Evolutionary conservation across 2,113 vertebrate genomes (phyloP).

Genomic region (Xiphophorus hellerii): DNA sequence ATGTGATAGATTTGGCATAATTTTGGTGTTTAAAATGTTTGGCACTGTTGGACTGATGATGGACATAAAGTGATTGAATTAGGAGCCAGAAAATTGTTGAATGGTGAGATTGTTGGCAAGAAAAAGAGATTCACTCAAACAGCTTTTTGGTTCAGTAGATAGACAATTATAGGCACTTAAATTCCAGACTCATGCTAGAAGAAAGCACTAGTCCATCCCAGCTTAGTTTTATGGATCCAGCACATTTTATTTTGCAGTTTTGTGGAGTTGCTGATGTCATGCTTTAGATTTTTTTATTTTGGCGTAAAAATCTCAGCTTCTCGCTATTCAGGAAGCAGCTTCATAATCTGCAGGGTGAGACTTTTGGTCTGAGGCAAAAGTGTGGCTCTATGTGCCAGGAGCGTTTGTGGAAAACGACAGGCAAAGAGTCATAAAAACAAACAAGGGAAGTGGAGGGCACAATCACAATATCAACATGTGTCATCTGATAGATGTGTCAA

Average conservation of each 20-base stretch:
- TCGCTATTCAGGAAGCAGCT: constrained; percentile 50
- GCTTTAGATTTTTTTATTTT: constrained; percentile 42
- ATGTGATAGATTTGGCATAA: too few relatives aligned
- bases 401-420: constrained; percentile 54
- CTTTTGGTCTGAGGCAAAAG: constrained; percentile 22
- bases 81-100: not conserved
- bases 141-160: constrained; percentile 26
- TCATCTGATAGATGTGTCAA: constrained; percentile 76
- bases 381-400: constrained; percentile 56
- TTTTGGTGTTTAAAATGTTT: too few relatives aligned
- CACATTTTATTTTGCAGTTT: constrained; percentile 16
- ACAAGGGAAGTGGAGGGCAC: constrained; percentile 38
- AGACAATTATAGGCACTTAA: constrained; percentile 26
- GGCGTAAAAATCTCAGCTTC: constrained; percentile 16
- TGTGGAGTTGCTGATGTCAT: constrained; percentile 18
- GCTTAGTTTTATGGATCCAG: constrained; percentile 7
- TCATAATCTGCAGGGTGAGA: constrained; percentile 44
- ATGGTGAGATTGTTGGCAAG: not conserved
- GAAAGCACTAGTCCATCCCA: constrained; percentile 25
- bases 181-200: constrained; percentile 39
- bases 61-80: not conserved
- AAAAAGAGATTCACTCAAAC: not conserved
- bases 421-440: constrained; percentile 48
- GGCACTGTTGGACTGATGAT: not conserved
- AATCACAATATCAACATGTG: constrained; percentile 68